These are phyloP conservation scores for Sesia bembeciformis DNA, from an alignment of 2,888 invertebrate species.

Conservation along the genomic window DNA sequence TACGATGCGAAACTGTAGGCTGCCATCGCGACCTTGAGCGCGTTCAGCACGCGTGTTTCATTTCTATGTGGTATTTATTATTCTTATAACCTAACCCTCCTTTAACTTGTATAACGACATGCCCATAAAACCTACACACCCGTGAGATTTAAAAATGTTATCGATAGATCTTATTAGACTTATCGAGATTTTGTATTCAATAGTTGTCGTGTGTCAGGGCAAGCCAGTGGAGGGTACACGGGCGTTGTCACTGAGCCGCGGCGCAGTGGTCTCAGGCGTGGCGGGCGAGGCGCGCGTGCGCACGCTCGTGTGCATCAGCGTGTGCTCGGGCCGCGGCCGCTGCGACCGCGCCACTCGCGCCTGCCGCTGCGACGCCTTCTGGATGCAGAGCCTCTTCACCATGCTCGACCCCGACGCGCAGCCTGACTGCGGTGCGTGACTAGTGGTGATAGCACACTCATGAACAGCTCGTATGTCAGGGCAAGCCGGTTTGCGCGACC, in stretches of 20 bases:
- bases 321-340: slow-evolving; percentile 93
- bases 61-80: too few relatives aligned
- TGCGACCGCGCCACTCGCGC: slow-evolving; percentile 88
- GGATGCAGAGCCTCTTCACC: slow-evolving; percentile 91
- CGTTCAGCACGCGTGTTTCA: too few relatives aligned
- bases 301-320: slow-evolving; percentile 91
- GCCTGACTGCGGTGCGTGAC: slow-evolving; percentile 83
- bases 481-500: too few relatives aligned
- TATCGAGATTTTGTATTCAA: neutral
- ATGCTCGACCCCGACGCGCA: slow-evolving; percentile 79
- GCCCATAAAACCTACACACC: too few relatives aligned
- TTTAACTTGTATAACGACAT: too few relatives aligned
- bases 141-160: too few relatives aligned
- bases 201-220: slow-evolving; percentile 21
- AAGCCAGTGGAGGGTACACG: slow-evolving; percentile 34
- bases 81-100: too few relatives aligned
- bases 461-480: too few relatives aligned
- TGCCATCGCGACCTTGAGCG: too few relatives aligned
- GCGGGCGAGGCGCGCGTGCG: slow-evolving; percentile 84
- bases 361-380: slow-evolving; percentile 95
- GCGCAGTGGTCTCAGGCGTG: slow-evolving; percentile 34
- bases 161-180: too few relatives aligned
- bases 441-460: neutral
- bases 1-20: too few relatives aligned
- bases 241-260: slow-evolving; percentile 22